phyloP scores from a whole-genome alignment of 2,113 vertebrate genomes.

The Dolichotis patagonum region DNA sequence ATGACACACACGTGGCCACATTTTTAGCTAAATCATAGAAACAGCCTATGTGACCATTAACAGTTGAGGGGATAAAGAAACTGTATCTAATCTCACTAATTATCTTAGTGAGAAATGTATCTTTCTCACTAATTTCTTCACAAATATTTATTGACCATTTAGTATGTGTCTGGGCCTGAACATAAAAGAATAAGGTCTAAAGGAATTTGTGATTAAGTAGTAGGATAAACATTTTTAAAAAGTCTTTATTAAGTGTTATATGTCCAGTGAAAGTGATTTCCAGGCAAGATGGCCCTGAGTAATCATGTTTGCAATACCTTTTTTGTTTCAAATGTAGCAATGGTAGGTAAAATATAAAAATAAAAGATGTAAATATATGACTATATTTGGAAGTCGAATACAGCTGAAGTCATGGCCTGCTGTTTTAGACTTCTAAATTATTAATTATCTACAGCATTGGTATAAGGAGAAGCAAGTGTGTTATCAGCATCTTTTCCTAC shows the following conservation, averaged over 20 bases:
- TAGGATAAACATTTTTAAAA: neutral
- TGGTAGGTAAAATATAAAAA: neutral
- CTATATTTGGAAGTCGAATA: neutral
- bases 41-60: neutral
- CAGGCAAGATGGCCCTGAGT: neutral
- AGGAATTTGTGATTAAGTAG: neutral
- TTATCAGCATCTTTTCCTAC: neutral
- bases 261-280: neutral
- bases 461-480: neutral
- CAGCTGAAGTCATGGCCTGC: neutral
- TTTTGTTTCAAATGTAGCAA: neutral
- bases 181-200: neutral
- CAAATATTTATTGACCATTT: conserved; percentile 19
- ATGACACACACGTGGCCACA: neutral
- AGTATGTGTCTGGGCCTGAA: neutral
- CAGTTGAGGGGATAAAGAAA: neutral
- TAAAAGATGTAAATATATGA: neutral
- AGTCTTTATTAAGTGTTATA: neutral
- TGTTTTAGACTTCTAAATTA: neutral
- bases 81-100: too few species aligned
- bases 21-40: neutral
- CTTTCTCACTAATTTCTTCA: neutral
- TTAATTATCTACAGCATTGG: neutral
- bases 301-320: neutral
- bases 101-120: too few species aligned